Percentiles rank a stretch among this genome's conserved stretches.
Evolutionary conservation across 2,797 vertebrate genomes (phyloP).

Genomic region (Myiothlypis chrysogaster): DNA sequence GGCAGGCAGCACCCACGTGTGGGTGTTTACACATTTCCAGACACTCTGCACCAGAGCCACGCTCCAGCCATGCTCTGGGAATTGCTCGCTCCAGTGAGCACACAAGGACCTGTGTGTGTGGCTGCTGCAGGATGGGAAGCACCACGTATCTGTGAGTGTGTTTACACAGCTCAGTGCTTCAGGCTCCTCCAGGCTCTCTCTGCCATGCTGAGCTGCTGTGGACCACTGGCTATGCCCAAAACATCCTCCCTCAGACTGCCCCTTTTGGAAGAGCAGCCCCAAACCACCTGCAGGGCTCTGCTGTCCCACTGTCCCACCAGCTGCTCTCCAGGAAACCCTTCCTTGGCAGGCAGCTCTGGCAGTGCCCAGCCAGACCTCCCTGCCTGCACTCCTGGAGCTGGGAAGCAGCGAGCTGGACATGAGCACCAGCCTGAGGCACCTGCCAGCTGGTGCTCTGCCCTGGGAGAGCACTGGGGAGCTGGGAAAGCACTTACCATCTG

Average conservation of each 20-base stretch:
- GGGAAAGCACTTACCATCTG: constrained; percentile 89
- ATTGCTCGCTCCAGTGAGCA: accelerated
- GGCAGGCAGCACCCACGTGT: background rate
- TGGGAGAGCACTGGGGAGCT: background rate
- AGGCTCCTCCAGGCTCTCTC: background rate
- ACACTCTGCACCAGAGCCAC: accelerated
- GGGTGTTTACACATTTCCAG: background rate
- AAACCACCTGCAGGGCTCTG: background rate
- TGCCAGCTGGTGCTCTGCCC: background rate
- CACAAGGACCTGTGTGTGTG: accelerated
- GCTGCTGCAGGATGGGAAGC: background rate
- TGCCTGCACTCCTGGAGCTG: background rate
- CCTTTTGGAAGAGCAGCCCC: background rate
- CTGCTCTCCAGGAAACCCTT: background rate
- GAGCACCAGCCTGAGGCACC: background rate
- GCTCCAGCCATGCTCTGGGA: accelerated
- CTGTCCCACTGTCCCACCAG: background rate
- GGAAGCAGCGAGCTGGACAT: background rate
- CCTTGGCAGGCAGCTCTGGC: background rate
- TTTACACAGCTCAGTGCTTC: background rate
- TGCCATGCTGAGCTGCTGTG: background rate
- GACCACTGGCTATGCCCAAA: background rate
- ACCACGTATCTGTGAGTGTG: accelerated
- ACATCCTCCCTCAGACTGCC: accelerated
- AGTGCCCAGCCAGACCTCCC: background rate